phyloP scores from a whole-genome alignment of 2,797 vertebrate species.

The Etheostoma perlongum region DNA sequence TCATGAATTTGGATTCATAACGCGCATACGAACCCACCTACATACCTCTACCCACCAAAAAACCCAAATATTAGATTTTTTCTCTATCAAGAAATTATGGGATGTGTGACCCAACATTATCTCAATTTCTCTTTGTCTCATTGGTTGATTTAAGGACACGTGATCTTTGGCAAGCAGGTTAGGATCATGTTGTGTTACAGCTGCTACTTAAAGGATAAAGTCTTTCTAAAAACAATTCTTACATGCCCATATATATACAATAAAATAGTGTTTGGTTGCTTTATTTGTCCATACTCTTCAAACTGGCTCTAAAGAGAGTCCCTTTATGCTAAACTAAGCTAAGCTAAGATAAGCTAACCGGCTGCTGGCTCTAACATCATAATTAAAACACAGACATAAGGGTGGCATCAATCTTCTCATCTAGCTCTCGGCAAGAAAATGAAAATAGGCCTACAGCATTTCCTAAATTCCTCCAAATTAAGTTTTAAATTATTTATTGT shows the following conservation, averaged over 20 bases:
- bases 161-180: not conserved
- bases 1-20: conserved; percentile 61
- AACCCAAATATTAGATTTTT: not conserved
- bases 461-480: not conserved
- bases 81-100: not conserved
- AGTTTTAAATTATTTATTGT: not conserved
- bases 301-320: not conserved
- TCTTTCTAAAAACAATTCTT: not conserved
- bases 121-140: not conserved
- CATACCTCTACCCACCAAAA: conserved; percentile 2
- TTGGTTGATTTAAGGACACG: not conserved
- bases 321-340: not conserved
- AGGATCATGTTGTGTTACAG: not conserved
- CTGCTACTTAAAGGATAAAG: not conserved
- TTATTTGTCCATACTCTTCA: too few species aligned
- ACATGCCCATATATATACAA: not conserved
- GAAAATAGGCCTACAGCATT: not conserved
- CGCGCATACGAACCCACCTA: conserved; percentile 25
- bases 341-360: not conserved
- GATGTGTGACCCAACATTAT: conserved; percentile 9
- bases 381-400: not conserved
- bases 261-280: not conserved
- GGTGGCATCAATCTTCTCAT: not conserved
- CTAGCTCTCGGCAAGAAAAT: not conserved
- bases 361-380: not conserved